A percentile compares a stretch with the other conserved stretches of the same genome.
Evolutionary conservation across 2,888 invertebrate species (phyloP).

Genomic region (Lochmaea crataegi): DNA sequence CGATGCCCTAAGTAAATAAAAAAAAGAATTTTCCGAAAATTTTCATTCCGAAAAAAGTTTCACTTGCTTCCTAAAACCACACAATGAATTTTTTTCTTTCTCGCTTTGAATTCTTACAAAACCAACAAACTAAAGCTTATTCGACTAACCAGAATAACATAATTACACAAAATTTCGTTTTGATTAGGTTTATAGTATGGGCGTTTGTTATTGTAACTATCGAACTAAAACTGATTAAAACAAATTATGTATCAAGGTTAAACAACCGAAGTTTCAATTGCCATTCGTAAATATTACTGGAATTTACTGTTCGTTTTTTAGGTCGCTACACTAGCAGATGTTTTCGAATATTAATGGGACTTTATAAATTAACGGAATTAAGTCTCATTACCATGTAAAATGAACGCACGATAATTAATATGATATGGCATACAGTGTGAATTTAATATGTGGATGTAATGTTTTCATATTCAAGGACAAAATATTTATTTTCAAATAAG

Average conservation of each 20-base stretch:
- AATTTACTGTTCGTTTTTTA: background rate
- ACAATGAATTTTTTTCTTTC: too few species aligned
- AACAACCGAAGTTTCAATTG: background rate
- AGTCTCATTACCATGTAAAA: background rate
- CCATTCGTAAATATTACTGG: background rate
- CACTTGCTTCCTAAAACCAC: too few species aligned
- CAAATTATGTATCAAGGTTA: background rate
- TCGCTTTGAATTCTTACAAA: too few species aligned
- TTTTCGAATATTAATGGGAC: background rate
- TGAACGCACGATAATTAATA: background rate
- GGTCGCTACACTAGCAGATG: background rate
- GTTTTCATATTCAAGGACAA: too few species aligned
- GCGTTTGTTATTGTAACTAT: background rate
- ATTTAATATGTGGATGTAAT: too few species aligned
- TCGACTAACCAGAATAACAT: too few species aligned
- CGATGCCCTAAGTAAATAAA: too few species aligned
- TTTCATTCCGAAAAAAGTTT: too few species aligned
- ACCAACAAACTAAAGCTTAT: too few species aligned
- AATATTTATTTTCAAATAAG: too few species aligned
- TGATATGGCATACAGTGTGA: background rate
- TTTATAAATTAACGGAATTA: background rate
- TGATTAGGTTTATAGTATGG: background rate
- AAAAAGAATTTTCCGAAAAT: too few species aligned
- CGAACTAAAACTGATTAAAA: background rate
- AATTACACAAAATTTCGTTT: background rate